phyloP scores from a whole-genome alignment of 2,797 vertebrate species.

The Falco cherrug region DNA sequence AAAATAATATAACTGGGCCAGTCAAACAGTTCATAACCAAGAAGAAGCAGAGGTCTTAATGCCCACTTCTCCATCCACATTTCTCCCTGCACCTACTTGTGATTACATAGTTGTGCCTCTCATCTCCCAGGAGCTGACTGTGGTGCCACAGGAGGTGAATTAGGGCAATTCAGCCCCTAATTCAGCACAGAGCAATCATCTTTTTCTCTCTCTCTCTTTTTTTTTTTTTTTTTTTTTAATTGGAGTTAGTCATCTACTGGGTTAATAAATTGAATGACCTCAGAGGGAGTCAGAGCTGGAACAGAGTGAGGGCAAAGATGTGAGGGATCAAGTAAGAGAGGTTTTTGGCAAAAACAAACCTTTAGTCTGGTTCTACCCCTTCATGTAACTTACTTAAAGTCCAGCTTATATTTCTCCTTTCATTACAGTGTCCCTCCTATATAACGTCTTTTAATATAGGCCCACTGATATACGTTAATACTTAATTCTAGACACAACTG shows the following conservation, averaged over 20 bases:
- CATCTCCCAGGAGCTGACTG: neutral
- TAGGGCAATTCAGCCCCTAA: neutral
- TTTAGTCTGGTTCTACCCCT: neutral
- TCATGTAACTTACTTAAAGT: neutral
- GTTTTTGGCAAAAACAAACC: neutral
- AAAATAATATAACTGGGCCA: neutral
- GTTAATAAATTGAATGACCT: constrained; percentile 23
- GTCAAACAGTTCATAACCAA: neutral
- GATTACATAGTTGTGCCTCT: neutral
- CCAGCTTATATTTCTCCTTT: neutral
- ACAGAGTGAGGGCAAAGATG: neutral
- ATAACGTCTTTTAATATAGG: neutral
- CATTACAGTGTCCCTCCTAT: neutral
- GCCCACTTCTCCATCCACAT: neutral
- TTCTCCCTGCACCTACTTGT: neutral
- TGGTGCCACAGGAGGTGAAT: neutral
- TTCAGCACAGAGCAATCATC: neutral
- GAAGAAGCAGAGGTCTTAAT: neutral
- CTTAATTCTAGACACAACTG: neutral
- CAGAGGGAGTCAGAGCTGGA: neutral
- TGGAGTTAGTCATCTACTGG: neutral
- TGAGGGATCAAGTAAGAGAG: neutral
- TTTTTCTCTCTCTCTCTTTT: neutral
- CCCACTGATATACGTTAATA: neutral
- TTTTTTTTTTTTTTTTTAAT: neutral